Evolutionary conservation across 2,797 vertebrate species (phyloP), one percentile per base, ranked within the genome.

Genomic region (Alcedo quadribrachys): DNA sequence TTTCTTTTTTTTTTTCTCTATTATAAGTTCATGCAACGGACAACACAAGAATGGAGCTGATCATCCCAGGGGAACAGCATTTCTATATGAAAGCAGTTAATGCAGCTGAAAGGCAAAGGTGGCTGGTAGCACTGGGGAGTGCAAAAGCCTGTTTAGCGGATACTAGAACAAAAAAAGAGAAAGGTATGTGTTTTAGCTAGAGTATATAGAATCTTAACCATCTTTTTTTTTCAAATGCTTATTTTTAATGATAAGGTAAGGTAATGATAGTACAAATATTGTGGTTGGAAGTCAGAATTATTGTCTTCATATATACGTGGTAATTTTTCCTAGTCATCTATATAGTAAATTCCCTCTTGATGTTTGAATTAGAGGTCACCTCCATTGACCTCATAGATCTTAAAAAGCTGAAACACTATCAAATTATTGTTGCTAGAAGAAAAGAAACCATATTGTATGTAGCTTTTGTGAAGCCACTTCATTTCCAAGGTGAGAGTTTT

Each of bases 1-100:
- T 32, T 55, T 55, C 4, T 37, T n/a, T 11, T 61, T 46, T 85
- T 60, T 6, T 50, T 65, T 42, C 58, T 67, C 51, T 85, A 1
- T 95, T 42, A 37, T 81, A 96, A 99, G 99, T 99, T 90, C 99
- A 99, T 88, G 97, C 98, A 20, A 98, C 98, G 84, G 99, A 99
- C 94, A 97, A 97, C 32, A 98, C 99, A 0, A 98, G 99, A 85
- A 98, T 99, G 98, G 99, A 99, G 90, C 85, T 99, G 54, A 99
- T 99, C 58, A 99, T 99, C 88, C 99, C 99, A 4, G 99, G 99
- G 35, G 99, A 99, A 96, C 99, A 99, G 96, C 99, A 99, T 96
- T 99, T 99, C 96, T 99, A 99, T 46, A 98, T 99, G 96, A 98
- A 98, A 94, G 99, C 99, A 2, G 98, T 99, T 62, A 99, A 99